Evolutionary conservation across 37 sponge, comb jelly and placozoan genomes (phyloP).

Genomic region (Ianthella basta): DNA sequence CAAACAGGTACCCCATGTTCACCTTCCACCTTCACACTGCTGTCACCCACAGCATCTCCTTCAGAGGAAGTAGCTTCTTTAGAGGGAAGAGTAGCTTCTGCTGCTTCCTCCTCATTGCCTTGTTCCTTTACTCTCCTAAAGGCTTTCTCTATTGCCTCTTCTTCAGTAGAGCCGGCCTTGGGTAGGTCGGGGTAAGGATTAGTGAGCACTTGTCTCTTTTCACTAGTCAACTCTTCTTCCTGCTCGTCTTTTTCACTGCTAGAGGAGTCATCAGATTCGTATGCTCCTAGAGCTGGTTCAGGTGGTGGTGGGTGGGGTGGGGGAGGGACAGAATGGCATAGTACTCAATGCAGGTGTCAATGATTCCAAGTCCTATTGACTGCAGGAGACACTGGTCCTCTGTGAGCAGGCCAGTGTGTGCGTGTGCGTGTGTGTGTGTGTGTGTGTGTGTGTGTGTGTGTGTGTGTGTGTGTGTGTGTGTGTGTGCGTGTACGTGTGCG

Average conservation of each 20-base stretch:
- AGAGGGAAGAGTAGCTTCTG: too few relatives aligned
- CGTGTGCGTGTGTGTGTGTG: not conserved
- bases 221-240: not conserved
- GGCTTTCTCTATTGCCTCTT: not conserved
- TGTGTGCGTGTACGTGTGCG: not conserved
- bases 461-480: not conserved
- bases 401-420: not conserved
- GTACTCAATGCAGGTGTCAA: too few relatives aligned
- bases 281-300: not conserved
- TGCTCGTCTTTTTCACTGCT: not conserved
- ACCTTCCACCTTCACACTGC: not conserved
- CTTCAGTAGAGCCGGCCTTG: not conserved
- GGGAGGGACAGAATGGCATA: not conserved
- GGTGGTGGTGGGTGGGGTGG: not conserved
- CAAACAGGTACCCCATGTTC: too few relatives aligned
- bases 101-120: not conserved
- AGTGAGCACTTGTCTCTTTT: not conserved
- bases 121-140: not conserved
- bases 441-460: not conserved
- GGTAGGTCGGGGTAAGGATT: slow-evolving; percentile 6
- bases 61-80: not conserved
- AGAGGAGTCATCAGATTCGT: not conserved
- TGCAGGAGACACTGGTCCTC: not conserved
- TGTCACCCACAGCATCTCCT: not conserved
- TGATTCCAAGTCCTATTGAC: too few relatives aligned